Evolutionary conservation across 2,797 vertebrate genomes (phyloP), one percentile per base, ranked within the genome.

Genomic region (Coilia nasus): DNA sequence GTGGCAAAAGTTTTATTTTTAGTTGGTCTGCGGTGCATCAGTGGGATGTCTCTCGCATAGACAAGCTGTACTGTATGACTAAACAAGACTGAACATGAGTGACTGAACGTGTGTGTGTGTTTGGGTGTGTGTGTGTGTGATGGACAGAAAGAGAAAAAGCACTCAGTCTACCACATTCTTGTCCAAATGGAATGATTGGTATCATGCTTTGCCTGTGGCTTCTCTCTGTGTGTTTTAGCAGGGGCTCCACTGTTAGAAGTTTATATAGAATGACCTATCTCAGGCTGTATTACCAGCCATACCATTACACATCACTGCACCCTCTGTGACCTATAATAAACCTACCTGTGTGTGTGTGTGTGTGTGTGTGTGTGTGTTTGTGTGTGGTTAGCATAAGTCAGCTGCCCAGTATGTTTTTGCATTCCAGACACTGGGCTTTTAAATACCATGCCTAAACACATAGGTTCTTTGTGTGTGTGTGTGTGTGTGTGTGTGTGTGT

Each of bases 1-100:
- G 81, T 92, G 91, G 94, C 91, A 89, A 89, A 91, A 62, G 87
- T 86, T 89, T 94, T 92, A 93, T 93, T 92, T 87, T 87, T 85
- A 44, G 90, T 93, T 93, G 89, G 93, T 94, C 91, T 92, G 88
- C 89, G 81, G 4, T 81, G 21, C 91, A 91, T 85, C 88, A 87
- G 89, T 83, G 80, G 83, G 88, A 83, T 84, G 82, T 83, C 81
- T 84, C 86, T 92, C 14, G 50, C 50, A 54, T 14, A 54, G 50
- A 54, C 50, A 54, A 54, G 50, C 50, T 54, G 50, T 54, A 10
- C 50, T 54, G 50, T 54, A 54, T 54, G 50, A 54, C 50, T 54
- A 9, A 54, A 54, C 50, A 54, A 14, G 50, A 54, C 50, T 54
- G 50, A 54, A 54, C 50, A 54, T 54, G 50, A 54, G 50, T 14